phyloP scores from a whole-genome alignment of 1,140 invertebrate genomes.

The Drosophila novamexicana region DNA sequence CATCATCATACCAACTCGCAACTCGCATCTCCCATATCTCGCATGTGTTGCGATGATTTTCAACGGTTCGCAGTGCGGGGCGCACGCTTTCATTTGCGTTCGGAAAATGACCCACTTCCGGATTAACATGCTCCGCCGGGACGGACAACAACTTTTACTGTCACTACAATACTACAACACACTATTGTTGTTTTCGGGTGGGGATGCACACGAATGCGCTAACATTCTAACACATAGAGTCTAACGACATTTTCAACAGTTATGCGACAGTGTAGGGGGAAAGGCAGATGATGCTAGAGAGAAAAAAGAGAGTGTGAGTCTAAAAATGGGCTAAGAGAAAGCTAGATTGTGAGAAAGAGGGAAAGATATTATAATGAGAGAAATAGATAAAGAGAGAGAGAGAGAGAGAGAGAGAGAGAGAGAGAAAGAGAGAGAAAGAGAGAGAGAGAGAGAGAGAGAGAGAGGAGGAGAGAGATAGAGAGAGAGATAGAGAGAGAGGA shows the following conservation, averaged over 20 bases:
- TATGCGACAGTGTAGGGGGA: neutral
- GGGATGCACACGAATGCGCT: slow-evolving; percentile 3
- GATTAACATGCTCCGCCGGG: slow-evolving; percentile 62
- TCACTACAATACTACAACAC: slow-evolving; percentile 28
- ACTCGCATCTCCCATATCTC: slow-evolving; percentile 3
- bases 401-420: too few relatives aligned
- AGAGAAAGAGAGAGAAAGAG: too few relatives aligned
- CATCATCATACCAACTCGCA: slow-evolving; percentile 2
- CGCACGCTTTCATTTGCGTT: slow-evolving; percentile 76
- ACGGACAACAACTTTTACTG: slow-evolving; percentile 63
- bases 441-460: too few relatives aligned
- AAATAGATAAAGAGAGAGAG: too few relatives aligned
- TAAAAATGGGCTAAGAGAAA: too few relatives aligned
- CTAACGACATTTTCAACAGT: neutral
- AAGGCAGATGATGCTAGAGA: too few relatives aligned
- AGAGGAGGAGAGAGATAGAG: too few relatives aligned
- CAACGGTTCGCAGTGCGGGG: slow-evolving; percentile 46
- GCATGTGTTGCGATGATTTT: slow-evolving; percentile 62
- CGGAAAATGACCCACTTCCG: slow-evolving; percentile 79
- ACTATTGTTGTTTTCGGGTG: slow-evolving; percentile 9
- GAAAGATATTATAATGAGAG: too few relatives aligned
- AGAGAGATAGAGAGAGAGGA: too few relatives aligned
- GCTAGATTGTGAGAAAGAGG: too few relatives aligned
- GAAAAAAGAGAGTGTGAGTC: neutral
- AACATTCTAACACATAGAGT: slow-evolving; percentile 14